A percentile compares a stretch with the other conserved stretches of the same genome.
Evolutionary conservation across 2,797 vertebrate species (phyloP).

Genomic region (Hippoglossus hippoglossus): DNA sequence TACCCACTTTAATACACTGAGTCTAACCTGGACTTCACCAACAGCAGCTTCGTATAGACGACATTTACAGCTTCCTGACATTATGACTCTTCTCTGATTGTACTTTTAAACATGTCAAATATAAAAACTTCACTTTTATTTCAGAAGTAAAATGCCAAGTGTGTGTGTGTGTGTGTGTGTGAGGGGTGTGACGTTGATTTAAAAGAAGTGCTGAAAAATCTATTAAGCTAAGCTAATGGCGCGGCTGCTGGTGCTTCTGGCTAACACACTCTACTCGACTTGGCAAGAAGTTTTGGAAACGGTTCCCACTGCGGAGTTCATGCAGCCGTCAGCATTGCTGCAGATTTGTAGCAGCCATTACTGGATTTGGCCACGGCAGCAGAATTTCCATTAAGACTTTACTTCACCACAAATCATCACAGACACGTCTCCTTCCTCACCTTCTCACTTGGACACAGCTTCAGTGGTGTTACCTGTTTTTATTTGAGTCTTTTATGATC

Average conservation of each 20-base stretch:
- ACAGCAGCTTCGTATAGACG: too few species aligned
- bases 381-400: slow-evolving; percentile 31
- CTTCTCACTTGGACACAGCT: background rate
- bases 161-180: too few species aligned
- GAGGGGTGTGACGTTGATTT: background rate
- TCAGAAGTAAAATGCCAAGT: too few species aligned
- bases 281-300: background rate
- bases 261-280: background rate
- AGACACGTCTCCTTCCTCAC: background rate
- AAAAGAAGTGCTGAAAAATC: background rate
- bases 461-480: background rate
- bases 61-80: too few species aligned
- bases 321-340: slow-evolving; percentile 17
- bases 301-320: background rate
- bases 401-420: slow-evolving; percentile 17
- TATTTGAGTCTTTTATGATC: slow-evolving; percentile 9
- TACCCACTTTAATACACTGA: too few species aligned
- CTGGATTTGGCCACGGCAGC: slow-evolving; percentile 10
- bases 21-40: too few species aligned
- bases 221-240: background rate
- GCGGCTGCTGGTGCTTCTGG: background rate
- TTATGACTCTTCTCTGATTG: too few species aligned
- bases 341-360: slow-evolving; percentile 23
- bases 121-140: background rate
- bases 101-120: background rate